Base-by-base conservation (phyloP, 2,888 invertebrate genomes). In the Volucella bombylans region DNA sequence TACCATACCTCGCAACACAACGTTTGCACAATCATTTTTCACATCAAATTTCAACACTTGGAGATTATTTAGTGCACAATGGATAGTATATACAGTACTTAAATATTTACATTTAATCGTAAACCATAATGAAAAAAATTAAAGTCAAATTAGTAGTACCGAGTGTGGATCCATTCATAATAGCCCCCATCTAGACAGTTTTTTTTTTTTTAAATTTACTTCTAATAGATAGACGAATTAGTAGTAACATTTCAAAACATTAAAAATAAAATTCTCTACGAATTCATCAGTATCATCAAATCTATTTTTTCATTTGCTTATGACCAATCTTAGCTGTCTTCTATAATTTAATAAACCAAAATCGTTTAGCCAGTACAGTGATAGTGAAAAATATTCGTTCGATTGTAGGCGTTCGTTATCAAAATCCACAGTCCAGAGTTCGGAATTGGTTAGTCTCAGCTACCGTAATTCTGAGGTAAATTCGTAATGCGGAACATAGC, bases 11-110 rank as follows among this genome's bases (percentile, higher is more conserved):
- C 4, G 2, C 31, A 31, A 6, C 31, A 54, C 14, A 65, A 54
- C 59, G 38, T 45, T 74, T 79, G 64, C 59, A 74, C 74, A 31
- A 62, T 31, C 45, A 65, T 65, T 52, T 73, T 43, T 68, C 39
- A 49, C 55, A 77, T 50, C 15, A 82, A 54, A 41, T 54, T 50
- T 52, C 65, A 57, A 64, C 52, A 82, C 11, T 62, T 11, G 62
- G 11, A 50, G 41, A 43, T 62, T 78, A 55, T 49, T 39, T 59
- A 45, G 67, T 78, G 62, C 78, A 72, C 41, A 69, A 62, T 45
- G 68, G 31, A 41, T 15, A 50, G 9, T 41, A 11, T n/a, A 45
- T 12, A n/a, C n/a, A n/a, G n/a, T n/a, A 65, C 9, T n/a, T 43
- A 18, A 41, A 50, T n/a, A 23, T 23, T 23, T 23, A 38, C 14